phyloP scores from a whole-genome alignment of 2,113 vertebrate species.

The Tragelaphus buxtoni region DNA sequence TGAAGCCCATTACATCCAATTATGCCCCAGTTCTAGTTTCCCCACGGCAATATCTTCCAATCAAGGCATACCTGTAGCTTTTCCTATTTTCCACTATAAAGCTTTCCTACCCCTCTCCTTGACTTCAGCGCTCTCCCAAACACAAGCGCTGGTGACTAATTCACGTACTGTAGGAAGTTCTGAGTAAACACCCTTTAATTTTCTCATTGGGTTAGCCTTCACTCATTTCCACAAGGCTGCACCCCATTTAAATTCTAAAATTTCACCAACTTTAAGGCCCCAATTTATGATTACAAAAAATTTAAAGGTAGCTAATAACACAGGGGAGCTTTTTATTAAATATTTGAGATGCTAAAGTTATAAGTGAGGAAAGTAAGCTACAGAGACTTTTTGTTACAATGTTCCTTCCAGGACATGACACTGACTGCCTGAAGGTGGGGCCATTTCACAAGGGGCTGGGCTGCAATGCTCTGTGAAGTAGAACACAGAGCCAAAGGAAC shows the following conservation, averaged over 20 bases:
- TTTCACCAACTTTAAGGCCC: neutral
- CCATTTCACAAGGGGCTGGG: neutral
- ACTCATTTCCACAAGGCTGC: neutral
- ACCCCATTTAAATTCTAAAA: neutral
- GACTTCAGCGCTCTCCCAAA: neutral
- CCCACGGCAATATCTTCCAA: neutral
- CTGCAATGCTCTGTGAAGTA: neutral
- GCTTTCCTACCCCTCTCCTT: neutral
- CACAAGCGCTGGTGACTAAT: neutral
- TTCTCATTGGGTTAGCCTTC: neutral
- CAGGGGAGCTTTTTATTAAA: neutral
- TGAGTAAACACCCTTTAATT: neutral
- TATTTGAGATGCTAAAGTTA: neutral
- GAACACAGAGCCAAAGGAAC: neutral
- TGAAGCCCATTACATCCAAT: neutral
- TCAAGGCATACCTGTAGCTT: neutral
- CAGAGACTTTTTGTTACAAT: neutral
- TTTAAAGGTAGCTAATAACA: neutral
- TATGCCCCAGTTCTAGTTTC: neutral
- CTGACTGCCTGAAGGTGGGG: neutral
- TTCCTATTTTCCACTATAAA: neutral
- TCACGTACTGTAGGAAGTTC: neutral
- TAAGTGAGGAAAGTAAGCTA: neutral
- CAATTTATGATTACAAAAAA: neutral
- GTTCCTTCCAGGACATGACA: neutral